These are phyloP conservation scores for Drosophila nr. fundita DNA, from an alignment of 2,888 invertebrate genomes.

Conservation along the genomic window DNA sequence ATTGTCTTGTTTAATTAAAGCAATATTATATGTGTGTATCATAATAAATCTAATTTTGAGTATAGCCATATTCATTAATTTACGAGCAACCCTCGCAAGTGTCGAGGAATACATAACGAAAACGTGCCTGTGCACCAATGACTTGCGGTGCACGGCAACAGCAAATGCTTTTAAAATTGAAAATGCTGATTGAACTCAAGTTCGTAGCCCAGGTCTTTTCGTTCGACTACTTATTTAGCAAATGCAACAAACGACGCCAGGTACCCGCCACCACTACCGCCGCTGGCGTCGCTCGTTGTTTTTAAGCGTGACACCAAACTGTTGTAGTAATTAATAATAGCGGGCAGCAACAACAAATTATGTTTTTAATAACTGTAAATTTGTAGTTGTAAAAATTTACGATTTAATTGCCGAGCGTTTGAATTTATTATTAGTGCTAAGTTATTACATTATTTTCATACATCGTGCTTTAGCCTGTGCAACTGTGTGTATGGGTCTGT, in stretches of 20 bases:
- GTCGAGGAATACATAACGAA: slow-evolving; percentile 53
- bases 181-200: slow-evolving; percentile 80
- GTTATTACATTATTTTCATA: slow-evolving; percentile 52
- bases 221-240: slow-evolving; percentile 67
- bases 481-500: neutral
- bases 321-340: slow-evolving; percentile 78
- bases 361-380: slow-evolving; percentile 81
- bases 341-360: slow-evolving; percentile 77
- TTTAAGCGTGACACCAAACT: slow-evolving; percentile 78
- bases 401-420: slow-evolving; percentile 76
- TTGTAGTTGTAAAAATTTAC: slow-evolving; percentile 81
- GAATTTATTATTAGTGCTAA: slow-evolving; percentile 77
- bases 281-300: slow-evolving; percentile 26
- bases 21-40: slow-evolving; percentile 1
- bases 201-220: slow-evolving; percentile 77
- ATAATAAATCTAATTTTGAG: neutral
- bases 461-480: slow-evolving; percentile 21
- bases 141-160: slow-evolving; percentile 63
- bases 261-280: slow-evolving; percentile 5
- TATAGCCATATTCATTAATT: slow-evolving; percentile 23
- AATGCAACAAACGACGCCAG: slow-evolving; percentile 44
- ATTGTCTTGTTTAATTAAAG: slow-evolving; percentile 11
- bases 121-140: slow-evolving; percentile 76
- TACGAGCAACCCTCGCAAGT: slow-evolving; percentile 57
- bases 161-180: slow-evolving; percentile 73